Evolutionary conservation across 2,113 vertebrate genomes (phyloP).

Genomic region (Carassius carassius): DNA sequence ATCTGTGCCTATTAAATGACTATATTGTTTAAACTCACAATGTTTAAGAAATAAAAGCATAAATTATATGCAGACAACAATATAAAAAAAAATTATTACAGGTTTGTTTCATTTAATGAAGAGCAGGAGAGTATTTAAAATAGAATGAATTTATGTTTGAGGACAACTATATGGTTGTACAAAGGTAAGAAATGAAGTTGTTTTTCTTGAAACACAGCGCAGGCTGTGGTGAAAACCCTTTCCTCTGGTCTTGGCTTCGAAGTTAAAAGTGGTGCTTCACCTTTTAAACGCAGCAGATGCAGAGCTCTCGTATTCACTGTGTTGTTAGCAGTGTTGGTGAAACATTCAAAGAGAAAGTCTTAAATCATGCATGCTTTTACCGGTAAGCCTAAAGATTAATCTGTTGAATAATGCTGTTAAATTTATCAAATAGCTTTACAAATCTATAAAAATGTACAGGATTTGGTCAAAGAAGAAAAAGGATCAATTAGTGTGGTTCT

Average conservation of each 20-base stretch:
- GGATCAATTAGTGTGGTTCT: background rate
- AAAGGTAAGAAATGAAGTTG: constrained; percentile 24
- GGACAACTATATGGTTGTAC: background rate
- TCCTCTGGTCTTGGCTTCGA: constrained; percentile 48
- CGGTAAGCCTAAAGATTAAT: constrained; percentile 20
- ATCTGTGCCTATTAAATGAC: too few species aligned
- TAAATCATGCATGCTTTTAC: constrained; percentile 46
- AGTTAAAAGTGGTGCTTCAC: constrained; percentile 44
- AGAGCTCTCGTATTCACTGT: constrained; percentile 6
- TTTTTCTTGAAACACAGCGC: constrained; percentile 50
- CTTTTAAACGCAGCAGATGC: constrained; percentile 10
- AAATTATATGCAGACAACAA: too few species aligned
- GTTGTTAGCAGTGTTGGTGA: background rate
- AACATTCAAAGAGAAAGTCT: constrained; percentile 7
- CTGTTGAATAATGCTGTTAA: too few species aligned
- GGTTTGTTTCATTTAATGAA: background rate
- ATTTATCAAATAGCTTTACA: too few species aligned
- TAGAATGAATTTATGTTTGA: background rate
- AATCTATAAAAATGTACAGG: too few species aligned
- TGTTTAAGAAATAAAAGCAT: too few species aligned
- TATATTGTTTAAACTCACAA: too few species aligned
- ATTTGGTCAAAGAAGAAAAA: too few species aligned
- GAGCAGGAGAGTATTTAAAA: background rate
- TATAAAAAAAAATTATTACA: background rate
- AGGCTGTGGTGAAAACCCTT: constrained; percentile 50